Evolutionary conservation across 2,888 invertebrate genomes (phyloP), one percentile per base, ranked within the genome.

Genomic region (Sylvicola fuscatus): DNA sequence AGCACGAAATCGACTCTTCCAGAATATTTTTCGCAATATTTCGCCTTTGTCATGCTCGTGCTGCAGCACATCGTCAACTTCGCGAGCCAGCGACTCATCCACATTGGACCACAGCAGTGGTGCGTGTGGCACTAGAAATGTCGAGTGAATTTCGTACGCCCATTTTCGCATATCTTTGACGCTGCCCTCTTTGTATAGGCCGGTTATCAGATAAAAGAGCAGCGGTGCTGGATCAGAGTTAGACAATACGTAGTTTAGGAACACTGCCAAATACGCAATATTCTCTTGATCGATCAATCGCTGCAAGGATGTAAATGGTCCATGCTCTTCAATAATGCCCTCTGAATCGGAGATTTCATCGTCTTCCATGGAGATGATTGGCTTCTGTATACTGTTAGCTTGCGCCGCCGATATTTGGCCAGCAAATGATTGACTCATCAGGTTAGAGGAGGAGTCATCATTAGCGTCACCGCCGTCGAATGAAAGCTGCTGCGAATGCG

Each of bases 101-200:
- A 56, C 53, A n/a, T 50, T 52, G 41, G 51, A 57, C 55, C 55
- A 56, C 4, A 54, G 48, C 12, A 58, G 40, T 7, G 58, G 56
- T 46, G 89, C 86, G 49, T 78, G 74, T 40, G 89, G 90, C 50
- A 87, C 82, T 39, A 90, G 64, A 65, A 95, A 95, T 49, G 87
- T 86, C 44, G 93, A 93, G 62, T 92, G 90, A 51, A 97, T 90
- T 68, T 98, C 97, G 63, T 95, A 97, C 3, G 95, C 95, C 95
- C 97, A 98, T 55, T 92, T 86, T 37, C 87, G 73, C 72, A 95
- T 81, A 51, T 97, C 92, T 61, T 84, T 81, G 37, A 73, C 66
- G 45, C 74, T 76, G 35, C 84, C 86, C 47, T 77, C 70, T 50
- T 84, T 83, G 62, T 84, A 95, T 37, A 81, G 66, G 54, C 90